These are phyloP conservation scores for Orthosia cruda DNA, from an alignment of 2,888 invertebrate genomes.

Conservation along the genomic window DNA sequence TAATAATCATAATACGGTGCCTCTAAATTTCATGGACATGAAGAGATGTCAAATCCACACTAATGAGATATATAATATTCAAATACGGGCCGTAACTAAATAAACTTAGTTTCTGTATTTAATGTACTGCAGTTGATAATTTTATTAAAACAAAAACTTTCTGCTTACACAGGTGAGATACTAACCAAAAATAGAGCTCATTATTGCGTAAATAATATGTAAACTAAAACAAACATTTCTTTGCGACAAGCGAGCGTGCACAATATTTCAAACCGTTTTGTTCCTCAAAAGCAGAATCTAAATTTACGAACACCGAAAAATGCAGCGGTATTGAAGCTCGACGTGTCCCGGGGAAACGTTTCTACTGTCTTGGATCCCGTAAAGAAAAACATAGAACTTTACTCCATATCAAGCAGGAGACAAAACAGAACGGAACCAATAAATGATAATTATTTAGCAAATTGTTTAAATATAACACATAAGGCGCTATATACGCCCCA, in stretches of 20 bases:
- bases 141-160: not conserved
- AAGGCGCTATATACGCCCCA: too few relatives aligned
- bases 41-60: conserved; percentile 2
- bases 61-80: not conserved
- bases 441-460: too few relatives aligned
- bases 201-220: not conserved
- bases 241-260: not conserved
- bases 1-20: not conserved
- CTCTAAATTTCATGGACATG: conserved; percentile 8
- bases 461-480: too few relatives aligned
- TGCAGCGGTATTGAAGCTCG: not conserved
- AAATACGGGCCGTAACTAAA: not conserved
- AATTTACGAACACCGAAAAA: not conserved
- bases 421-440: too few relatives aligned
- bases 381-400: not conserved
- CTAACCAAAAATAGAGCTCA: too few relatives aligned
- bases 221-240: not conserved
- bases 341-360: not conserved
- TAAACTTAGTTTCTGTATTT: not conserved
- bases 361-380: not conserved
- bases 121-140: not conserved
- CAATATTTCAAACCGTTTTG: not conserved
- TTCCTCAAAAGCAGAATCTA: not conserved
- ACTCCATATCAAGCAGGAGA: not conserved
- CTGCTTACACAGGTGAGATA: too few relatives aligned